Base-by-base conservation (phyloP, 2,797 vertebrate species). In the Rhabdophis nuchalis region DNA sequence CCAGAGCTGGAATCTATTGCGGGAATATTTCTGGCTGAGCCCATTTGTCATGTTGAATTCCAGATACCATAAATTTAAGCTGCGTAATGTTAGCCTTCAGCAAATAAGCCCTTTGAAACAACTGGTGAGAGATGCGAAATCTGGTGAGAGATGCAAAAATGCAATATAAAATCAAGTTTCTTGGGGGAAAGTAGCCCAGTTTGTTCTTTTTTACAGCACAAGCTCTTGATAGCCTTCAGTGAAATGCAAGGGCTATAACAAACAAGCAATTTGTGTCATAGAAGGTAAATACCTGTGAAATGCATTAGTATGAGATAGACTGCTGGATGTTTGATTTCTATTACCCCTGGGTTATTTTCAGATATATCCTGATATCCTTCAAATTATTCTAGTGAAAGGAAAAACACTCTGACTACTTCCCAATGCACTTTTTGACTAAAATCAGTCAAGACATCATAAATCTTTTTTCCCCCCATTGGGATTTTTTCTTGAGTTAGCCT, bases 21-120 rank as follows among this genome's bases (percentile, higher is more conserved):
- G 90, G 16, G 57, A 88, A 91, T 12, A 32, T 89, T 95, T 96
- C 88, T 52, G 88, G 85, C 90, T 91, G 36, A 77, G 64, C 50
- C 93, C 87, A 56, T 72, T 95, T 93, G 60, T 90, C 88, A 72
- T 85, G 52, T 20, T 82, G 89, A 57, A 91, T 94, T 68, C 64
- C 93, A 93, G 92, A 91, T 92, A 68, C 91, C 32, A 32, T 91
- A 93, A 90, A 93, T 96, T 93, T 0, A 4, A 94, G 94, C 60
- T 89, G 52, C 60, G 89, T 50, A 86, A 86, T 90, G 68, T 93
- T 57, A 85, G 57, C 27, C 20, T 86, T 32, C 58, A 95, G 50
- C 64, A 87, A 86, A 94, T 92, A 92, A 92, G 57, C 94, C 94
- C 86, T 92, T 56, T 0, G n/a, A 93, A 88, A 94, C 88, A 95